Evolutionary conservation across 2,797 vertebrate genomes (phyloP), one percentile per base, ranked within the genome.

Genomic region (Coregonus ussuriensis): DNA sequence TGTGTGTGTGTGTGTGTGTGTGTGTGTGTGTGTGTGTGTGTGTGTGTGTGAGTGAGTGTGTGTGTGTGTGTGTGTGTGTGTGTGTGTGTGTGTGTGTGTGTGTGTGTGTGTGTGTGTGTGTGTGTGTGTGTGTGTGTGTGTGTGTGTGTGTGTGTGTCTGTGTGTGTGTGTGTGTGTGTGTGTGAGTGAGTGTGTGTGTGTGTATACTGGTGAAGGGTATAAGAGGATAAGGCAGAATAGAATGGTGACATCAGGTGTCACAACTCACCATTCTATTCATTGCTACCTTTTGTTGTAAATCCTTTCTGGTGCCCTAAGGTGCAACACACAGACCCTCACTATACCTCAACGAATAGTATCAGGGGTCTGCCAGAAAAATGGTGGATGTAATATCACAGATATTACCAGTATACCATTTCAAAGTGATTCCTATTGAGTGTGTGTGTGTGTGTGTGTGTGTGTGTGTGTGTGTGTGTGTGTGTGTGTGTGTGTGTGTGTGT

Each of bases 371-470:
- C 2, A 11, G 41, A 47, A 47, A 47, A 47, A 47, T 47, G 9
- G 41, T 11, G 41, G 41, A 11, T 47, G 41, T 11, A 47, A 47
- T 47, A 3, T 47, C 41, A 47, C 41, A 47, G 41, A 47, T 47
- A 47, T 59, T n/a, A 59, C 56, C 6, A 59, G 56, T 18, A n/a
- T n/a, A 59, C 1, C 56, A 21, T 59, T 59, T 59, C 56, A 59
- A 59, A 21, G 56, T 47, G 56, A 6, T 59, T 16, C 18, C 1
- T 1, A 54, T 70, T 69, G 59, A 35, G 35, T 33, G 54, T 47
- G 51, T 56, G 63, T 83, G 81, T 81, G 80, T 71, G 79, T 73
- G 66, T 74, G 54, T 37, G 3, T 59, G n/a, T 59, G 56, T 2
- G 29, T 33, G 37, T 53, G 21, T n/a, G 63, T 1, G 15, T 25